Conservation (phyloP, 2,888 invertebrate genomes). For the Hydropsyche betteni region DNA sequence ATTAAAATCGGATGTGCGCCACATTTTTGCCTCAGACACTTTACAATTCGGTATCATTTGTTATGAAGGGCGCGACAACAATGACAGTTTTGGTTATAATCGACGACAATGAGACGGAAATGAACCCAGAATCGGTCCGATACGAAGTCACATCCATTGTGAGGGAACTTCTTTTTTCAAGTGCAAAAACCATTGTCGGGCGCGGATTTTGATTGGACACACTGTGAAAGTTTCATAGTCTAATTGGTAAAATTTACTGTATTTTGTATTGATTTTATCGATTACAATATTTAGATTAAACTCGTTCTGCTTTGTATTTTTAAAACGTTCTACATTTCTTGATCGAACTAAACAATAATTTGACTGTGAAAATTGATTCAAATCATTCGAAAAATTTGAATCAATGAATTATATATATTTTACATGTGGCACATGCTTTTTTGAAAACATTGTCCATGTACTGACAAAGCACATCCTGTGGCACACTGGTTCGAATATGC, state of each 20-base stretch:
- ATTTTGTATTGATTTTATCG: background rate
- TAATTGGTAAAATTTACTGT: background rate
- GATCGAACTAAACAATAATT: no score
- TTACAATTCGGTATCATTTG: slow-evolving; percentile 26
- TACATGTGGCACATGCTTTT: slow-evolving; percentile 2
- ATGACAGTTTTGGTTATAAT: slow-evolving; percentile 38
- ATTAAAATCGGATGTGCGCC: background rate
- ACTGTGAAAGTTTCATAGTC: background rate
- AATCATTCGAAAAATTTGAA: slow-evolving; percentile 5
- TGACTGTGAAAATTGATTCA: no score
- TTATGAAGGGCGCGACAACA: slow-evolving; percentile 26
- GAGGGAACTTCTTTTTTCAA: background rate
- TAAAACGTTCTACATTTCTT: no score
- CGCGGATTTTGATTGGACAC: background rate
- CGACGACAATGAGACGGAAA: slow-evolving; percentile 46
- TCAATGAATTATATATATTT: background rate
- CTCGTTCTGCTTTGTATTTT: no score
- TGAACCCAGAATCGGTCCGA: slow-evolving; percentile 45
- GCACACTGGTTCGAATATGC: slow-evolving; percentile 16
- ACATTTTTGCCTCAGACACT: background rate
- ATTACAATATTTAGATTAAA: background rate
- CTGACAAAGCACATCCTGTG: slow-evolving; percentile 35
- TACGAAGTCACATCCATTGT: slow-evolving; percentile 9
- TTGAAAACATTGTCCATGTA: slow-evolving; percentile 1
- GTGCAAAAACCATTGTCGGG: background rate